Evolutionary conservation across 2,113 vertebrate genomes (phyloP).

Genomic region (Ahaetulla prasina): DNA sequence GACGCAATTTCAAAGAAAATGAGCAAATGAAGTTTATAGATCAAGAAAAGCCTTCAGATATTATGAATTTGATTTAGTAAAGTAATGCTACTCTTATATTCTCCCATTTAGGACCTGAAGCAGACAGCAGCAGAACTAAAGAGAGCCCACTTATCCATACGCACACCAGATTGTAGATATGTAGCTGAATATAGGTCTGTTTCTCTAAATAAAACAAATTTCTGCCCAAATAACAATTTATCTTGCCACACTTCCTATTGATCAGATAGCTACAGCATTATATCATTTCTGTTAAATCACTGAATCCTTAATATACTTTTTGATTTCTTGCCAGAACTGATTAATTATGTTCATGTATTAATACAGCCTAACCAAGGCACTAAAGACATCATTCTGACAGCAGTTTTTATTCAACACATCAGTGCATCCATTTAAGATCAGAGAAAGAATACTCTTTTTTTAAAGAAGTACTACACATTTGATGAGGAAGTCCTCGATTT

Average conservation of each 20-base stretch:
- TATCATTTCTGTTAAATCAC: not conserved
- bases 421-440: not conserved
- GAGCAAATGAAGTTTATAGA: not conserved
- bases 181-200: not conserved
- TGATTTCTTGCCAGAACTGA: not conserved
- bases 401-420: not conserved
- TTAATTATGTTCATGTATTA: not conserved
- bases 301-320: not conserved
- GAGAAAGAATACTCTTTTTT: not conserved
- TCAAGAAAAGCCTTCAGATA: not conserved
- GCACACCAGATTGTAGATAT: not conserved
- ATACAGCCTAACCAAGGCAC: not conserved
- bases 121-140: not conserved
- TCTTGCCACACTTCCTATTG: not conserved
- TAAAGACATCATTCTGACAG: not conserved
- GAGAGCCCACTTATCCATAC: not conserved
- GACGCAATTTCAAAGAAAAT: not conserved
- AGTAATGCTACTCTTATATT: not conserved
- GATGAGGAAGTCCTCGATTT: not conserved
- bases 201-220: not conserved
- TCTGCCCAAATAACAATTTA: not conserved
- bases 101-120: not conserved
- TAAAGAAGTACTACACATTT: not conserved
- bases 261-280: not conserved
- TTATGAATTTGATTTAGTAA: not conserved